A percentile compares a stretch with the other conserved stretches of the same genome.
These are phyloP conservation scores for Cephus pulcher DNA, from an alignment of 2,888 invertebrate genomes.

Conservation along the genomic window DNA sequence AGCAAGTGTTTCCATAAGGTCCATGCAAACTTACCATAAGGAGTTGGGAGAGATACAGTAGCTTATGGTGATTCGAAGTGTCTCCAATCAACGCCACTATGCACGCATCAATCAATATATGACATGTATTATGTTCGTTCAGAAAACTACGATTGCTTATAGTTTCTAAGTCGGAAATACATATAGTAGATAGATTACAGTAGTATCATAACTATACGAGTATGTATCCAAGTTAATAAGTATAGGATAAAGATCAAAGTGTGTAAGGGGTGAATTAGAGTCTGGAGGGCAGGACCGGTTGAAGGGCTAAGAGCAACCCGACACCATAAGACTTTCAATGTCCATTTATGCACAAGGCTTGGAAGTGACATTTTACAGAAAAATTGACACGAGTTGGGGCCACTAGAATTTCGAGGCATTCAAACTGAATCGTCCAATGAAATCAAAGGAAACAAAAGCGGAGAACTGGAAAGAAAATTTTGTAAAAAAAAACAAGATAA, in stretches of 20 bases:
- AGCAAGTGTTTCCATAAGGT: conserved; percentile 22
- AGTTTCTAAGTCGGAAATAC: neutral
- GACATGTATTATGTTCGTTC: conserved; percentile 39
- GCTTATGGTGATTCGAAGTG: conserved; percentile 71
- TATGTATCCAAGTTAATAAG: conserved; percentile 15
- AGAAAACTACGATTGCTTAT: conserved; percentile 1
- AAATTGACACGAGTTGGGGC: neutral
- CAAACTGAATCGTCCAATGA: conserved; percentile 9
- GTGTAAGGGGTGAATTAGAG: neutral
- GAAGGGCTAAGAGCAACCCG: neutral
- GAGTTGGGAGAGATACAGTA: conserved; percentile 71
- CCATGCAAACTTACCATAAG: conserved; percentile 69
- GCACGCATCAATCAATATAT: conserved; percentile 43
- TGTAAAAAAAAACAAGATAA: conserved; percentile 13
- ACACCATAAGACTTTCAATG: neutral
- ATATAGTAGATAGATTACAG: neutral
- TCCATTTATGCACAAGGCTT: neutral
- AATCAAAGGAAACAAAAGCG: neutral
- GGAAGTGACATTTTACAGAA: neutral
- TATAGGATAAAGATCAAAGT: neutral
- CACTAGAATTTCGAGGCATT: conserved; percentile 41
- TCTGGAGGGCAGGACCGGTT: neutral
- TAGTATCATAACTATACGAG: neutral
- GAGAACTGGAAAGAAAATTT: neutral
- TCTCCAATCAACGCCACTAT: conserved; percentile 70